These are phyloP conservation scores for Druceiella hillmani DNA, from an alignment of 2,888 invertebrate species.

Conservation along the genomic window DNA sequence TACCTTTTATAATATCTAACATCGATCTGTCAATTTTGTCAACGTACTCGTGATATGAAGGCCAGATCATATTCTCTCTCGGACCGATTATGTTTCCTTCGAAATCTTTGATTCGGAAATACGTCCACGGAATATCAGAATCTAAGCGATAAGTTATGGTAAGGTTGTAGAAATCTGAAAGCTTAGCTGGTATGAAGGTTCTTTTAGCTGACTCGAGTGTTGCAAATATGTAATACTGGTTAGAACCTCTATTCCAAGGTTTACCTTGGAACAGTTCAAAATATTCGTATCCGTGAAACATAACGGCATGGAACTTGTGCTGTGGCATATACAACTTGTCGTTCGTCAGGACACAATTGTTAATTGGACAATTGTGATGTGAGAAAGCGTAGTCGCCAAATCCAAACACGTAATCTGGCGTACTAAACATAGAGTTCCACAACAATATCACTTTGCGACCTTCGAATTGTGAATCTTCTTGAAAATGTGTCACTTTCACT, in stretches of 20 bases:
- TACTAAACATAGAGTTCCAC: constrained; percentile 31
- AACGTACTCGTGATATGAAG: not conserved
- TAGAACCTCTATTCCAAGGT: constrained; percentile 31
- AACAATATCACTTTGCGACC: constrained; percentile 21
- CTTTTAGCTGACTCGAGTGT: constrained; percentile 40
- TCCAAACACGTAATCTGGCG: constrained; percentile 36
- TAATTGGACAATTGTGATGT: constrained; percentile 32
- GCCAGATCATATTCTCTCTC: constrained; percentile 16
- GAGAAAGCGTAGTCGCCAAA: constrained; percentile 33
- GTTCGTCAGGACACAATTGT: constrained; percentile 41
- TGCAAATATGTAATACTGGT: constrained; percentile 48
- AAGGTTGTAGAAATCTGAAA: constrained; percentile 46
- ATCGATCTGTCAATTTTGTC: not conserved
- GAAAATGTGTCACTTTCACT: no score
- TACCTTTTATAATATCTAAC: constrained; percentile 22
- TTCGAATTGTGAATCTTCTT: no score
- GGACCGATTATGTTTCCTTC: constrained; percentile 30
- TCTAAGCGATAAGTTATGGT: constrained; percentile 53
- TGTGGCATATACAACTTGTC: constrained; percentile 31
- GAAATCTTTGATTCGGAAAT: constrained; percentile 31
- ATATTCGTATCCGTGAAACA: constrained; percentile 45
- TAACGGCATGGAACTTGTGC: constrained; percentile 44
- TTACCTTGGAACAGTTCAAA: constrained; percentile 29
- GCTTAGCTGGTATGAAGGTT: constrained; percentile 22
- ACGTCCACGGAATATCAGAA: constrained; percentile 45